Percentiles rank a stretch among this genome's conserved stretches.
Evolutionary conservation across 2,113 vertebrate species (phyloP).

Genomic region (Mixornis gularis): DNA sequence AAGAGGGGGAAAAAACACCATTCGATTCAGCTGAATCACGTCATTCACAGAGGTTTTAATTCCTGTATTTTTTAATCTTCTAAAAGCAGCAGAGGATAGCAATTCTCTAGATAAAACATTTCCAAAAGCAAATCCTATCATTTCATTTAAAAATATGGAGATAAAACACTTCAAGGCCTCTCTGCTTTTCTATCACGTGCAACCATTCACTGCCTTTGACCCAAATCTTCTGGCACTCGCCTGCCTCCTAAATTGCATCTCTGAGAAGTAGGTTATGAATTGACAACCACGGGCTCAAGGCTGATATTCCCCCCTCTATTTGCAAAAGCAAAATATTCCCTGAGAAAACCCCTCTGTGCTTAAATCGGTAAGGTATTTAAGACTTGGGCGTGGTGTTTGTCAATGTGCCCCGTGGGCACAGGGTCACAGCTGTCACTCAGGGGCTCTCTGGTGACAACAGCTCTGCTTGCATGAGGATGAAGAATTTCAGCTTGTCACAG

Average conservation of each 20-base stretch:
- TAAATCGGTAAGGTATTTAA: background rate
- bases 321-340: background rate
- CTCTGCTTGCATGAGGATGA: background rate
- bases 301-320: background rate
- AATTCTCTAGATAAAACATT: background rate
- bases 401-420: background rate
- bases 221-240: background rate
- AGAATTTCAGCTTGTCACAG: background rate
- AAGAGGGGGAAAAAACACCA: background rate
- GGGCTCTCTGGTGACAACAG: background rate
- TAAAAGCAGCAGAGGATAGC: background rate
- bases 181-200: background rate
- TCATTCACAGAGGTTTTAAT: conserved; percentile 12
- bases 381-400: background rate
- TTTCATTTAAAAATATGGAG: conserved; percentile 5
- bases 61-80: background rate
- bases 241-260: background rate
- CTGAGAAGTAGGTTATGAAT: background rate
- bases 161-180: conserved; percentile 7
- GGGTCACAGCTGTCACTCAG: background rate
- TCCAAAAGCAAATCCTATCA: background rate
- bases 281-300: background rate
- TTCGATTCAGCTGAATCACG: background rate
- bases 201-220: conserved; percentile 17
- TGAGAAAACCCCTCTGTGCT: background rate